Base-by-base conservation (phyloP, 2,113 vertebrate genomes). In the Phalacrocorax aristotelis region DNA sequence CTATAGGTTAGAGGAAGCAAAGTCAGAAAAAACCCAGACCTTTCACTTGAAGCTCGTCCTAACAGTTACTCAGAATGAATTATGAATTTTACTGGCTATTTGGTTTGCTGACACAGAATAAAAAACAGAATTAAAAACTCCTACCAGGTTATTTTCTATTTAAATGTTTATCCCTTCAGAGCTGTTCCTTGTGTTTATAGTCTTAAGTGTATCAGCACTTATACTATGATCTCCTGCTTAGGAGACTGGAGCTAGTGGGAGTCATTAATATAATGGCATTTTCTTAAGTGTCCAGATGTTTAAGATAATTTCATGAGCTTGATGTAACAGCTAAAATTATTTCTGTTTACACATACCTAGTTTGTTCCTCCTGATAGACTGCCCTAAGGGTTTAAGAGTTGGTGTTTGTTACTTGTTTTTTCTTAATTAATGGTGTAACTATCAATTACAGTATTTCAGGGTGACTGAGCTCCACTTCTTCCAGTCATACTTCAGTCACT, bases 151-250 rank as follows among this genome's bases (percentile, higher is more conserved):
- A 72, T 86, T 77, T 94, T 88, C 77, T 83, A 25, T 93, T 86
- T 69, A 80, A 90, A 65, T 96, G 70, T 90, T 83, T 83, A 32
- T 83, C n/a, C 78, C 75, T 88, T 91, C 68, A 86, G 46, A 88
- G 42, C 58, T 92, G 49, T 32, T 88, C 79, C 42, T 64, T 77
- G 22, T 83, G 86, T 75, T n/a, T 75, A 32, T 77, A 58, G 83
- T 88, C 76, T 60, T 60, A 52, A 93, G 62, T 66, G 40, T 80
- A 80, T 71, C 68, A 93, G 54, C 64, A 62, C 62, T 94, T 90
- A 52, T 0, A 40, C 44, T 86, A 1, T 89, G 76, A 86, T 93
- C 54, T 83, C 32, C 51, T 90, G 72, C 77, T 93, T 66, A 74
- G 75, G 10, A 93, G 71, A 58, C 62, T 93, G 75, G 38, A 93